Evolutionary conservation across 2,113 vertebrate species (phyloP), one percentile per base, ranked within the genome.

Genomic region (Polypterus senegalus): DNA sequence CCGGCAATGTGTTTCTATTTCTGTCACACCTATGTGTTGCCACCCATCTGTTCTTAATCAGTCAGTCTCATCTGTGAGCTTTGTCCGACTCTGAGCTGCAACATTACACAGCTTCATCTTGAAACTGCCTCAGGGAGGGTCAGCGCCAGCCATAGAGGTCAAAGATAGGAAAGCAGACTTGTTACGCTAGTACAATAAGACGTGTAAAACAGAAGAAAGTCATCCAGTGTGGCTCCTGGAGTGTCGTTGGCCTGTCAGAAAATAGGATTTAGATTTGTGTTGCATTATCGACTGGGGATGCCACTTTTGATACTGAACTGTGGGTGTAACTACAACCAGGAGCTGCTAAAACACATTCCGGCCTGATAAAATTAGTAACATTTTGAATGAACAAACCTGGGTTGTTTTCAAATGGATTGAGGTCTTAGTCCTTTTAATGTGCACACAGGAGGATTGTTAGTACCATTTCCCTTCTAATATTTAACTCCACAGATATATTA

Each of bases 41-140:
- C 81, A 75, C 85, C 89, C 92, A 91, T 94, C 89, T 93, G 91
- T 88, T 90, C 90, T 88, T 86, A 89, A 91, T 92, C 89, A 91
- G 84, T 91, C 89, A 87, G 84, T 77, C 81, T 82, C 81, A 86
- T 89, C 88, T 86, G 64, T 44, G 78, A 81, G 81, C 86, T 77
- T 77, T 84, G 77, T 74, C 79, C 81, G 76, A 79, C 84, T 78
- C 80, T 82, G 91, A 91, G 92, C 92, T 94, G 91, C 85, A 86
- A 92, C 83, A 94, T 94, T 84, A 85, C 77, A 78, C 72, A 71
- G 78, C 79, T 84, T 80, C 77, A 74, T 77, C 66, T 47, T 74
- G 70, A 69, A 71, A 74, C 66, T 77, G 71, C 74, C 76, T 82
- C 70, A 79, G 82, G 80, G 72, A 66, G 75, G 76, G 80, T 83